Conservation (phyloP, 1,140 invertebrate species). For the Zaprionus ornatus region DNA sequence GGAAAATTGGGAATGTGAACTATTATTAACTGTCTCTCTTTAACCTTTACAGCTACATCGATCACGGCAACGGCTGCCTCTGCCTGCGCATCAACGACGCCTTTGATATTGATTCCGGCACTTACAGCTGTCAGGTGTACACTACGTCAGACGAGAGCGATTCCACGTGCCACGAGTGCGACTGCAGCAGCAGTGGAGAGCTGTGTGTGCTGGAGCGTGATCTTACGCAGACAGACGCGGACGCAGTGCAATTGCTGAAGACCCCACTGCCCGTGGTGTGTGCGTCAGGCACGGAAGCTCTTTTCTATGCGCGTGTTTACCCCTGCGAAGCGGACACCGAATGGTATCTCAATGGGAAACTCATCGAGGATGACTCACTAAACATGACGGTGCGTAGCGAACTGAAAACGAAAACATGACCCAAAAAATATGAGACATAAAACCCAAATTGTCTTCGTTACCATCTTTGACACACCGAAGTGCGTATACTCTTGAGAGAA, state of each 20-base stretch:
- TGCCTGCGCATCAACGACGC: slow-evolving; percentile 88
- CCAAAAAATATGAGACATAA: not conserved
- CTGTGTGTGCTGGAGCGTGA: slow-evolving; percentile 73
- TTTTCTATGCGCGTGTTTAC: slow-evolving; percentile 79
- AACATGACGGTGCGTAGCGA: slow-evolving; percentile 76
- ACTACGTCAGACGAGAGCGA: slow-evolving; percentile 48
- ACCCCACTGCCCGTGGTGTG: slow-evolving; percentile 68
- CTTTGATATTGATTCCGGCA: slow-evolving; percentile 88
- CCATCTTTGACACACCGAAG: not conserved
- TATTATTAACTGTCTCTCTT: slow-evolving; percentile 7
- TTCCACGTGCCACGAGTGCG: slow-evolving; percentile 27
- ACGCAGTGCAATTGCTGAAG: slow-evolving; percentile 70
- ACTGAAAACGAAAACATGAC: slow-evolving; percentile 10
- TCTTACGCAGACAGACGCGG: slow-evolving; percentile 37
- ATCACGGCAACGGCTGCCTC: slow-evolving; percentile 86
- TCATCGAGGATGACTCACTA: slow-evolving; percentile 70
- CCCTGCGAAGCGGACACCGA: slow-evolving; percentile 69
- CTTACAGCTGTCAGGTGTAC: slow-evolving; percentile 88
- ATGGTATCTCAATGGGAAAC: slow-evolving; percentile 77
- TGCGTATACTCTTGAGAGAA: not conserved
- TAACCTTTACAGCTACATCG: slow-evolving; percentile 84
- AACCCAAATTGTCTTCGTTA: not conserved
- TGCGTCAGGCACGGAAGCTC: slow-evolving; percentile 53
- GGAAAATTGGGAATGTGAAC: not conserved
- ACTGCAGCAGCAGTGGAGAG: slow-evolving; percentile 73